A percentile compares a stretch with the other conserved stretches of the same genome.
Conservation (phyloP, 92 coral and sea anemone species). For the Zoanthus sociatus region DNA sequence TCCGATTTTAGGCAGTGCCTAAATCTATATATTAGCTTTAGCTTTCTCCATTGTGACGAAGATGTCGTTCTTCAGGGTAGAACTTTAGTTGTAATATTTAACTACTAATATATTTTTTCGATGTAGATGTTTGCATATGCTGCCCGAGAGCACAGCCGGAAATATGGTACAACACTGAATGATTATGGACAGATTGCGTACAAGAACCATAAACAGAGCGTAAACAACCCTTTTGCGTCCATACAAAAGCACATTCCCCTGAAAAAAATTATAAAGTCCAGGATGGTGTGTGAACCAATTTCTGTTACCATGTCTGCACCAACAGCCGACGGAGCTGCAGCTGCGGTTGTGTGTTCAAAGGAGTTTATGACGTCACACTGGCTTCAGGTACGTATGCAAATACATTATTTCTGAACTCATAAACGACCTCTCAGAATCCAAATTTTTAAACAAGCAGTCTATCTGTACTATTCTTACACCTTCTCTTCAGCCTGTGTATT, state of each 20-base stretch:
- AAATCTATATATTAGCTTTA: too few species aligned
- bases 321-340: slow-evolving; percentile 91
- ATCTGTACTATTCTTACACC: too few species aligned
- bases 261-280: slow-evolving; percentile 56
- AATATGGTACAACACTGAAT: slow-evolving; percentile 77
- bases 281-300: slow-evolving; percentile 75
- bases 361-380: slow-evolving; percentile 77
- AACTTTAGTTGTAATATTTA: too few species aligned
- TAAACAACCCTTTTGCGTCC: slow-evolving; percentile 78
- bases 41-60: too few species aligned
- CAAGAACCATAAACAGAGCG: slow-evolving; percentile 84
- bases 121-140: slow-evolving; percentile 84
- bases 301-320: slow-evolving; percentile 83
- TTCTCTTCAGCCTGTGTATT: too few species aligned
- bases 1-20: too few species aligned
- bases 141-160: slow-evolving; percentile 79
- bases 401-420: too few species aligned
- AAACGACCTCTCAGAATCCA: too few species aligned
- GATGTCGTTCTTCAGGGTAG: too few species aligned
- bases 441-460: too few species aligned
- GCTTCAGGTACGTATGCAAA: slow-evolving; percentile 61
- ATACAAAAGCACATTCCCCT: slow-evolving; percentile 72
- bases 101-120: not conserved
- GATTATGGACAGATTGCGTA: slow-evolving; percentile 79
- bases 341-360: slow-evolving; percentile 81